A percentile compares a stretch with the other conserved stretches of the same genome.
phyloP scores from a whole-genome alignment of 2,888 invertebrate genomes.

The Argyresthia albistria region DNA sequence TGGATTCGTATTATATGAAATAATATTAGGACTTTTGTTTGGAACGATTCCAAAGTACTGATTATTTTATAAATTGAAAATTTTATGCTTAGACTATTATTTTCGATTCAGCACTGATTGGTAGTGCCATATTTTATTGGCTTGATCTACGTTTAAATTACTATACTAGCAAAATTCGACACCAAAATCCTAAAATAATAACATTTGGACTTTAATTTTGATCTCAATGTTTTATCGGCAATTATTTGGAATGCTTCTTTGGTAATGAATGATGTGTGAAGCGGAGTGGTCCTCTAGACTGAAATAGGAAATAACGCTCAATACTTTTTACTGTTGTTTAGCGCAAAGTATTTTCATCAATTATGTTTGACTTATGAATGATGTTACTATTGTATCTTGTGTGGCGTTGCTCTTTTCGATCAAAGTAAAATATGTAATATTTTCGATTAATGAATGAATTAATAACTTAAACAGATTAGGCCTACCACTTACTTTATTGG shows the following conservation, averaged over 20 bases:
- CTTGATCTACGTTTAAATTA: conserved; percentile 48
- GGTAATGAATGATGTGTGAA: not conserved
- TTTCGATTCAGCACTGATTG: conserved; percentile 50
- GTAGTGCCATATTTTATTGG: conserved; percentile 69
- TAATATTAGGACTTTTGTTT: conserved; percentile 37
- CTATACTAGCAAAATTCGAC: conserved; percentile 63
- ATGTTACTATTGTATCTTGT: not conserved
- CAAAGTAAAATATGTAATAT: not conserved
- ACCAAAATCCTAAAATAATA: conserved; percentile 62
- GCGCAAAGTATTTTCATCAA: not conserved
- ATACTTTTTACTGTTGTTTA: not conserved
- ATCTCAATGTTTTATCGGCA: conserved; percentile 55
- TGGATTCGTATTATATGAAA: conserved; percentile 31
- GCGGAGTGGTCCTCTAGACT: not conserved
- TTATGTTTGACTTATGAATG: no score
- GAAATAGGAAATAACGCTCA: conserved; percentile 1
- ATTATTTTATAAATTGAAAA: conserved; percentile 55
- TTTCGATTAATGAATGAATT: not conserved
- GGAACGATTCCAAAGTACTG: conserved; percentile 65
- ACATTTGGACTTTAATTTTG: conserved; percentile 53
- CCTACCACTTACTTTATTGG: conserved; percentile 31
- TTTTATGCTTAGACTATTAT: conserved; percentile 46
- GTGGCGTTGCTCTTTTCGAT: not conserved
- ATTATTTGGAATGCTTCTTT: conserved; percentile 18
- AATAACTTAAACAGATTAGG: conserved; percentile 18